Percentiles rank a stretch among this genome's conserved stretches.
Conservation (phyloP, 1,140 invertebrate genomes). For the Drosophila melanica region DNA sequence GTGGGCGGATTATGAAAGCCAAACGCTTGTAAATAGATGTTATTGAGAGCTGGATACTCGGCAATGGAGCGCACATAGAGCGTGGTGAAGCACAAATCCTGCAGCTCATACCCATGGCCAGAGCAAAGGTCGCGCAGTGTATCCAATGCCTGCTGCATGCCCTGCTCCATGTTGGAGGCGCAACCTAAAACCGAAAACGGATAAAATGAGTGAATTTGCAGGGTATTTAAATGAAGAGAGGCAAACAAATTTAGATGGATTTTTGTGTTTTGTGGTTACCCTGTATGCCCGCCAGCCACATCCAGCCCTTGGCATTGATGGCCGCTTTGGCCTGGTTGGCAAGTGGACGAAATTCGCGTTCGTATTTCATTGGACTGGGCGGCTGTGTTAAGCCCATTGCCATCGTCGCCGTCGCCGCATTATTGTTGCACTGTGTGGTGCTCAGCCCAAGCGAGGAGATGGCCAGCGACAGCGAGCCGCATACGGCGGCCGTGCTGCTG, state of each 20-base stretch:
- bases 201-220: no score
- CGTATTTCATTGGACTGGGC: slow-evolving; percentile 80
- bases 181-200: slow-evolving; percentile 43
- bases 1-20: slow-evolving; percentile 93
- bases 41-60: slow-evolving; percentile 91
- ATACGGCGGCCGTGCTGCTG: slow-evolving; percentile 80
- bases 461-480: slow-evolving; percentile 79
- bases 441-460: slow-evolving; percentile 79
- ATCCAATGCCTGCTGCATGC: slow-evolving; percentile 72
- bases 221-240: no score
- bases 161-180: slow-evolving; percentile 61
- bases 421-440: slow-evolving; percentile 53
- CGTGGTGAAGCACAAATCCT: slow-evolving; percentile 91
- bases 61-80: slow-evolving; percentile 93
- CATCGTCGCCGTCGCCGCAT: slow-evolving; percentile 43
- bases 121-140: slow-evolving; percentile 59
- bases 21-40: slow-evolving; percentile 90
- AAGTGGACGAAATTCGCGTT: slow-evolving; percentile 79
- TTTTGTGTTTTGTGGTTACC: slow-evolving; percentile 71
- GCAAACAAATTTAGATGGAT: no score
- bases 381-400: slow-evolving; percentile 58
- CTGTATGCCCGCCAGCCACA: slow-evolving; percentile 91
- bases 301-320: slow-evolving; percentile 90
- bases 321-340: slow-evolving; percentile 85
- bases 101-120: slow-evolving; percentile 86